Base-by-base conservation (phyloP, 2,113 vertebrate species). In the Melanostigma gelatinosum region DNA sequence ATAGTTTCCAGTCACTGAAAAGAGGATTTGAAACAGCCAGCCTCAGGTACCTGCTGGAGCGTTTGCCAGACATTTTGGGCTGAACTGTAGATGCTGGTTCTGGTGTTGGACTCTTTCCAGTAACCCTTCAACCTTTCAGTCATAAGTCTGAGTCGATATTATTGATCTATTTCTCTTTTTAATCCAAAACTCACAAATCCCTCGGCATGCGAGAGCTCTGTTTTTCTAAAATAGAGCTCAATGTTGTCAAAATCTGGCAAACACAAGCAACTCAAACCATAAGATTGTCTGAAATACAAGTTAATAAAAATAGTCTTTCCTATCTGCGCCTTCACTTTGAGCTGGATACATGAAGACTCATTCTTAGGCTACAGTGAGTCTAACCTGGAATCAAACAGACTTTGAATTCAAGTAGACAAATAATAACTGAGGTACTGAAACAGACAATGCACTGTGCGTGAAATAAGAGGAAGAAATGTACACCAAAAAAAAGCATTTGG, bases 1-100 rank as follows among this genome's bases (percentile, higher is more conserved):
- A 93, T 93, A 91, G 84, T 94, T 93, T 94, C 91, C 91, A 93
- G 80, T 40, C 76, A 79, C 76, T 87, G 81, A 89, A 82, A 79
- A 79, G 68, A 80, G 75, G 82, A 82, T 90, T 84, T 85, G 83
- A 89, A 90, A 88, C 82, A 88, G 87, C 72, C 83, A 75, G 79
- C 77, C 77, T 91, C 87, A 92, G 92, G 91, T 82, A 92, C 87
- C 88, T 92, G 88, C 80, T 77, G 79, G 8, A 85, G 84, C n/a
- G 1, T 72, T 69, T 71, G 77, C 76, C 88, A 90, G 89, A 88
- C 83, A 72, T 57, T 81, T 81, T 69, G 72, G 80, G 70, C 77
- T 89, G 85, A 91, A 91, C 82, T 89, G 68, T 77, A 72, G 72
- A 81, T 57, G 38, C 65, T 55, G 58, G 55, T 82, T 87, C 64